phyloP scores from a whole-genome alignment of 1,140 invertebrate species.

The Cylas formicarius region DNA sequence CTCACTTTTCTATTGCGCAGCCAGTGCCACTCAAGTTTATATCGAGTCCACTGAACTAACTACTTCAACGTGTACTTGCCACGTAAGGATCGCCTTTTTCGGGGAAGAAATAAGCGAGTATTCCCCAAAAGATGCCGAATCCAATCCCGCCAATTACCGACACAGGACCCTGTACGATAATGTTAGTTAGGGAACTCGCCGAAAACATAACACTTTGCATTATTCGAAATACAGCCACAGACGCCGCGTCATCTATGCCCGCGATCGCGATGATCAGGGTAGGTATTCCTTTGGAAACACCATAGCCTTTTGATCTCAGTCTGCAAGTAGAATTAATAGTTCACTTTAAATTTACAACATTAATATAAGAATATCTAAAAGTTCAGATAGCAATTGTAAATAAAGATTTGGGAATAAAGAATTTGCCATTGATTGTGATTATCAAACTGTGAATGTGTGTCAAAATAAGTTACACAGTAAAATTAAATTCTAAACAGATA shows the following conservation, averaged over 20 bases:
- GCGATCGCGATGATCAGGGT: constrained; percentile 85
- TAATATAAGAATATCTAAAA: too few relatives aligned
- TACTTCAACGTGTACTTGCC: too few relatives aligned
- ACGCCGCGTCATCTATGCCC: constrained; percentile 79
- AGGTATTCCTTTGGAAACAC: constrained; percentile 88
- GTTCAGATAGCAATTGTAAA: too few relatives aligned
- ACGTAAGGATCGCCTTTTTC: constrained; percentile 61
- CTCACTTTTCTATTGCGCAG: too few relatives aligned
- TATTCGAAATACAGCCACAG: constrained; percentile 85
- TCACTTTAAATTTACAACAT: constrained; percentile 60
- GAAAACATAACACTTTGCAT: constrained; percentile 79
- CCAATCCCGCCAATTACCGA: constrained; percentile 66
- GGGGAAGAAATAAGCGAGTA: constrained; percentile 63
- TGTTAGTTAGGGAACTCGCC: constrained; percentile 56
- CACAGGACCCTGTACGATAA: constrained; percentile 62
- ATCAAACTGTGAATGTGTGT: too few relatives aligned
- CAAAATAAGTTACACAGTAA: too few relatives aligned
- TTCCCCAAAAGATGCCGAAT: constrained; percentile 69
- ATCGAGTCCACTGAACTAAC: too few relatives aligned
- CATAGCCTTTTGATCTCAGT: constrained; percentile 76
- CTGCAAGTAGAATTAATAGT: constrained; percentile 68
- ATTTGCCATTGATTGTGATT: too few relatives aligned
- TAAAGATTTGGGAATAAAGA: too few relatives aligned
- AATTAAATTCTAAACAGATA: too few relatives aligned
- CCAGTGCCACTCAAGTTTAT: too few relatives aligned